A percentile compares a stretch with the other conserved stretches of the same genome.
phyloP scores from a whole-genome alignment of 2,888 invertebrate species.

The Phalera bucephala region DNA sequence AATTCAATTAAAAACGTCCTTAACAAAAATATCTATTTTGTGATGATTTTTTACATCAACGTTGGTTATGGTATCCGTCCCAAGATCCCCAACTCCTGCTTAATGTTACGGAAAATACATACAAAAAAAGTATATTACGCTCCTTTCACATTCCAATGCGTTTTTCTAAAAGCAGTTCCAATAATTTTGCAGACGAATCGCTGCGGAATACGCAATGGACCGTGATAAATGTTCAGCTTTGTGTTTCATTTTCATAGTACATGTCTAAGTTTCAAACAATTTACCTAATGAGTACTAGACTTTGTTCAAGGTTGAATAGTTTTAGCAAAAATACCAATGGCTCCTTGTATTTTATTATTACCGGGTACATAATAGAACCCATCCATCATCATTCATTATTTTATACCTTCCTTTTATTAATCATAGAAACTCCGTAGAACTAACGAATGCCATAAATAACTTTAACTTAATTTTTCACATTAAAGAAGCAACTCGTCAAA shows the following conservation, averaged over 20 bases:
- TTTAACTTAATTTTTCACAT: too few species aligned
- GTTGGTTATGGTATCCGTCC: too few species aligned
- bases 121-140: neutral
- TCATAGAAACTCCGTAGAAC: too few species aligned
- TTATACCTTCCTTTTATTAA: constrained; percentile 6
- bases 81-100: neutral
- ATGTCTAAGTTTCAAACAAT: constrained; percentile 16
- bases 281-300: constrained; percentile 14
- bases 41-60: too few species aligned
- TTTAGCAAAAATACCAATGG: constrained; percentile 4
- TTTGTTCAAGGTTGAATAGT: constrained; percentile 12
- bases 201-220: constrained; percentile 10
- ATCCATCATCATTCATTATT: constrained; percentile 23
- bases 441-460: too few species aligned
- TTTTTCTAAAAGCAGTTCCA: constrained; percentile 12
- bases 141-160: constrained; percentile 21
- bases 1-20: too few species aligned
- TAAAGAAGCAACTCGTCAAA: too few species aligned
- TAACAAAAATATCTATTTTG: too few species aligned
- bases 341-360: constrained; percentile 5
- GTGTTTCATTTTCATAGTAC: constrained; percentile 6
- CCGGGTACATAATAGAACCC: neutral
- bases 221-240: constrained; percentile 9
- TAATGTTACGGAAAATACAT: neutral
- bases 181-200: constrained; percentile 16